Conservation (phyloP, 2,888 invertebrate genomes). For the Acanthococcus lagerstroemiae region DNA sequence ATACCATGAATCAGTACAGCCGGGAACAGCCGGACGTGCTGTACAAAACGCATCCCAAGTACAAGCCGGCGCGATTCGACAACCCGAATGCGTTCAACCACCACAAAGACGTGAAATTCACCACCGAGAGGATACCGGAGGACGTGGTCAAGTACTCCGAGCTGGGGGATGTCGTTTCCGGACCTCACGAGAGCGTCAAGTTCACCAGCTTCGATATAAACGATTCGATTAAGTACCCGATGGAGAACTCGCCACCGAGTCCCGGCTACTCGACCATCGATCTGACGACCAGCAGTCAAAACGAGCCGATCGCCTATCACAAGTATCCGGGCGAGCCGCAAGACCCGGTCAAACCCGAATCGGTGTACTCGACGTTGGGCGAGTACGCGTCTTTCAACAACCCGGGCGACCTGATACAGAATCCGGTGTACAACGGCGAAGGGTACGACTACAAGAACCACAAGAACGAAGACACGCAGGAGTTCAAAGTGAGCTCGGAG, state of each 20-base stretch:
- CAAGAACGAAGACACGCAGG: constrained; percentile 10
- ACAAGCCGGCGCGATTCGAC: constrained; percentile 32
- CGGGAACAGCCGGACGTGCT: constrained; percentile 31
- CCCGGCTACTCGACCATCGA: constrained; percentile 17
- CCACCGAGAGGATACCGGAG: constrained; percentile 1
- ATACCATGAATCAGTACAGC: constrained; percentile 36
- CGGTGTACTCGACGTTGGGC: constrained; percentile 10
- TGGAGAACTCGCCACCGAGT: constrained; percentile 4
- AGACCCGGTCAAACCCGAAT: background rate
- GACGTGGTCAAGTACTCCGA: constrained; percentile 24
- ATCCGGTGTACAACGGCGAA: constrained; percentile 20
- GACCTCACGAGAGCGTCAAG: constrained; percentile 26
- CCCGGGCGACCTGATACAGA: constrained; percentile 19
- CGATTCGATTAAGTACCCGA: constrained; percentile 23
- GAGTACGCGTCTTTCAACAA: constrained; percentile 22
- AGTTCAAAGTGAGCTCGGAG: constrained; percentile 10
- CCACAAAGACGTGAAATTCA: constrained; percentile 17
- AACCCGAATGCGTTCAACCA: constrained; percentile 30
- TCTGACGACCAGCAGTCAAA: constrained; percentile 5
- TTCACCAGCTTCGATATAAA: constrained; percentile 26
- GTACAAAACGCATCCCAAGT: constrained; percentile 13
- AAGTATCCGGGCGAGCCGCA: background rate
- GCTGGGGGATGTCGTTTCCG: constrained; percentile 28
- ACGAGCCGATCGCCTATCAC: constrained; percentile 11
- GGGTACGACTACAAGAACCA: constrained; percentile 20